Conservation (phyloP, 2,113 vertebrate species). For the Scomber scombrus region DNA sequence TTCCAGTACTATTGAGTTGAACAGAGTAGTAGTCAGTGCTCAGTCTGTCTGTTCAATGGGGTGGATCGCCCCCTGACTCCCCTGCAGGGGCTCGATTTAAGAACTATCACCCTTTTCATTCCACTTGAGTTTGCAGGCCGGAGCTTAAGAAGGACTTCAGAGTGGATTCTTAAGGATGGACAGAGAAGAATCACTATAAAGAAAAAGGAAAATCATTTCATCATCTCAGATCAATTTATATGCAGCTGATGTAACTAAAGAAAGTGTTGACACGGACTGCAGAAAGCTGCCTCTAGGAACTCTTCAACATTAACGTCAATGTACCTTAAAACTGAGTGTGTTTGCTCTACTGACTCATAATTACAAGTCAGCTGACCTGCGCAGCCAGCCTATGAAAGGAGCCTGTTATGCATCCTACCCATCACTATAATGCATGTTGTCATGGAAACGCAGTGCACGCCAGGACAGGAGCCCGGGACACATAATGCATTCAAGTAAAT, state of each 20-base stretch:
- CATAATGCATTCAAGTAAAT: constrained; percentile 58
- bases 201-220: background rate
- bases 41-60: no score
- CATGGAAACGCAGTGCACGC: constrained; percentile 60
- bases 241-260: background rate
- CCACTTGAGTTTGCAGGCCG: no score
- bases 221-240: background rate
- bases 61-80: no score
- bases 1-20: no score
- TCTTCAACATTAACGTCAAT: constrained; percentile 24
- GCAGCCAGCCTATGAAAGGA: constrained; percentile 32
- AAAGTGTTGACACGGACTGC: background rate
- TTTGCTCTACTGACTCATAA: constrained; percentile 34
- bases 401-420: constrained; percentile 26
- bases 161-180: background rate
- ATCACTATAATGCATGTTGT: constrained; percentile 40
- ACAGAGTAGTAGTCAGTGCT: no score
- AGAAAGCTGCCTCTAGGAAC: background rate
- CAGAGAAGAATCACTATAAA: background rate
- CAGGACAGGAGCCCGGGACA: constrained; percentile 53
- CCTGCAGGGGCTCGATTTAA: no score
- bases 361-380: constrained; percentile 47
- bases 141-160: no score
- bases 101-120: no score
- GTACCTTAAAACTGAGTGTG: constrained; percentile 17